Conservation (phyloP, 1,140 invertebrate genomes). For the Drosophila mojavensis region DNA sequence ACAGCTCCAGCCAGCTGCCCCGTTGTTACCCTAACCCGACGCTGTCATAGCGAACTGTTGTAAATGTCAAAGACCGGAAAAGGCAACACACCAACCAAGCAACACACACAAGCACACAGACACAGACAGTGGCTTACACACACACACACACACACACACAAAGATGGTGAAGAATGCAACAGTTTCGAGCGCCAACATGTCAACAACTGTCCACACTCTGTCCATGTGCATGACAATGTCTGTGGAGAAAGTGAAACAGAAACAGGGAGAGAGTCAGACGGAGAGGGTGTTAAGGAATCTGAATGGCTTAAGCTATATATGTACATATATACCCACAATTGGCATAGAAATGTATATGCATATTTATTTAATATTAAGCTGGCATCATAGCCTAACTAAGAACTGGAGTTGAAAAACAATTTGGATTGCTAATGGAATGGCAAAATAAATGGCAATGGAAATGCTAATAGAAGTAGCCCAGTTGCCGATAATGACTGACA, state of each 20-base stretch:
- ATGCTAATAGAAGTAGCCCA: too few relatives aligned
- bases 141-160: background rate
- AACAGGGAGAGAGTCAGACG: background rate
- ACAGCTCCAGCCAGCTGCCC: constrained; percentile 31
- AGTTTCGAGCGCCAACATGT: constrained; percentile 60
- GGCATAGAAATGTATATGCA: too few relatives aligned
- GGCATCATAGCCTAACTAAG: too few relatives aligned
- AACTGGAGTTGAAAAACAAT: too few relatives aligned
- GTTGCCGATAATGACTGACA: too few relatives aligned
- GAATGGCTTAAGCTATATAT: background rate
- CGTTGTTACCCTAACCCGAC: background rate
- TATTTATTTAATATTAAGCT: too few relatives aligned
- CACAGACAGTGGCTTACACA: background rate
- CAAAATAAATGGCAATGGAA: too few relatives aligned
- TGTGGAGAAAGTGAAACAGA: background rate
- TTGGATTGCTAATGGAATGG: too few relatives aligned
- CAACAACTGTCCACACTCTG: constrained; percentile 48
- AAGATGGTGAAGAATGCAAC: constrained; percentile 59
- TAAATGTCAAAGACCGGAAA: constrained; percentile 80
- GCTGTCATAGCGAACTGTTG: constrained; percentile 65
- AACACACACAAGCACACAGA: constrained; percentile 1
- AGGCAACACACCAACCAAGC: constrained; percentile 34
- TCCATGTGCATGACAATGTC: constrained; percentile 28
- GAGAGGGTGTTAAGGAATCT: constrained; percentile 4
- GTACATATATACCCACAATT: background rate